These are phyloP conservation scores for Hoplostethus mediterraneus DNA, from an alignment of 2,797 vertebrate species.

Conservation along the genomic window DNA sequence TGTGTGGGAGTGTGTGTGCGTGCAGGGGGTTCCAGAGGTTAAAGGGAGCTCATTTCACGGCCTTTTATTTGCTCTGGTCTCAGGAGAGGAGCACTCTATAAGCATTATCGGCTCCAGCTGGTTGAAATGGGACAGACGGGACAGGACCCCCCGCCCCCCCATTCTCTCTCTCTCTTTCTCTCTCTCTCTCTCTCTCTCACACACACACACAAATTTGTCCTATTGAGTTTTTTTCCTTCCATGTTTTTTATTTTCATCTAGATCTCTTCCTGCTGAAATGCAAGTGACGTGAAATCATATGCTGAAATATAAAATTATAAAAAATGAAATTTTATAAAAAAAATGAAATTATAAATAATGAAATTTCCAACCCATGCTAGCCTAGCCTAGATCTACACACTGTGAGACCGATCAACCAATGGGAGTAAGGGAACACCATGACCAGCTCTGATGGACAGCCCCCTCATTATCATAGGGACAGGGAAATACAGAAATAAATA, in stretches of 20 bases:
- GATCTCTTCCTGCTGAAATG: neutral
- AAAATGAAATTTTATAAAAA: no score
- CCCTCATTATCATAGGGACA: no score
- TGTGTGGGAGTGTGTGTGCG: constrained; percentile 26
- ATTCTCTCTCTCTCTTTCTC: neutral
- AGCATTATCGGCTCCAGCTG: constrained; percentile 84
- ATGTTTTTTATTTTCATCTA: neutral
- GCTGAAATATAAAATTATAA: no score
- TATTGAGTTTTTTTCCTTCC: neutral
- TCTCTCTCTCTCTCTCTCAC: neutral
- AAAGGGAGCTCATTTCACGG: constrained; percentile 86
- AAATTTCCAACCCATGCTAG: no score
- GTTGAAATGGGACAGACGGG: constrained; percentile 63
- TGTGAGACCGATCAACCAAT: no score
- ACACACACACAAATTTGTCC: neutral
- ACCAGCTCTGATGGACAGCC: no score
- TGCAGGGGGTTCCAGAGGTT: constrained; percentile 72
- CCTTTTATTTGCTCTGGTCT: constrained; percentile 83
- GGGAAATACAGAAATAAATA: no score
- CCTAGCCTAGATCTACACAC: no score
- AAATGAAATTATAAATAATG: no score
- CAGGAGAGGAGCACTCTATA: constrained; percentile 77
- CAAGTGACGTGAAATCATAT: no score
- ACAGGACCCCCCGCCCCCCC: constrained; percentile 3
- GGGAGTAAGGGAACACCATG: no score